Percentiles rank a stretch among this genome's conserved stretches.
These are phyloP conservation scores for Teleopsis dalmanni DNA, from an alignment of 1,140 invertebrate genomes.

Conservation along the genomic window DNA sequence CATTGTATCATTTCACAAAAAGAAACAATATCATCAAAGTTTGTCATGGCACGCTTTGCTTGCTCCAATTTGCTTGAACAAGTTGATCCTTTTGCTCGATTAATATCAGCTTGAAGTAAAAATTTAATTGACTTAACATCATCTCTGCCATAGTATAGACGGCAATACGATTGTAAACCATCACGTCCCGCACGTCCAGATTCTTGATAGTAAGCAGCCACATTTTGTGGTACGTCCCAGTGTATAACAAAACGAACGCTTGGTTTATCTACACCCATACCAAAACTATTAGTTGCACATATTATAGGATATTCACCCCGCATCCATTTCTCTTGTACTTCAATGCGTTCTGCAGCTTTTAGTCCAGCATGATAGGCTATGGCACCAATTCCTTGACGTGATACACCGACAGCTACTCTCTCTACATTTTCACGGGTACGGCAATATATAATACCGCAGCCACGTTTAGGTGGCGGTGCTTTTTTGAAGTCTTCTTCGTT, in stretches of 20 bases:
- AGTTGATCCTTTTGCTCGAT: constrained; percentile 20
- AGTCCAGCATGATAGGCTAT: constrained; percentile 71
- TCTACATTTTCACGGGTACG: constrained; percentile 77
- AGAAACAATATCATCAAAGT: constrained; percentile 68
- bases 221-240: constrained; percentile 85
- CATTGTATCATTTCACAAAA: constrained; percentile 69
- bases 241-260: constrained; percentile 86
- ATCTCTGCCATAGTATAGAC: constrained; percentile 80
- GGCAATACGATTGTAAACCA: constrained; percentile 76
- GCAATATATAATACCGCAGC: constrained; percentile 85
- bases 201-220: constrained; percentile 83
- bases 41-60: constrained; percentile 53
- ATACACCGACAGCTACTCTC: constrained; percentile 59
- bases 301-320: constrained; percentile 61
- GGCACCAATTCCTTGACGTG: constrained; percentile 55
- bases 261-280: constrained; percentile 96
- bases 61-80: constrained; percentile 48
- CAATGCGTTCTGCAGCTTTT: constrained; percentile 55
- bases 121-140: constrained; percentile 76
- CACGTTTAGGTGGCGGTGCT: constrained; percentile 46
- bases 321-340: constrained; percentile 72
- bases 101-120: constrained; percentile 60
- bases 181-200: constrained; percentile 84
- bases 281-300: constrained; percentile 71
- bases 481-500: constrained; percentile 48